A percentile compares a stretch with the other conserved stretches of the same genome.
phyloP scores from a whole-genome alignment of 1,140 invertebrate genomes.

The Lithobius niger region DNA sequence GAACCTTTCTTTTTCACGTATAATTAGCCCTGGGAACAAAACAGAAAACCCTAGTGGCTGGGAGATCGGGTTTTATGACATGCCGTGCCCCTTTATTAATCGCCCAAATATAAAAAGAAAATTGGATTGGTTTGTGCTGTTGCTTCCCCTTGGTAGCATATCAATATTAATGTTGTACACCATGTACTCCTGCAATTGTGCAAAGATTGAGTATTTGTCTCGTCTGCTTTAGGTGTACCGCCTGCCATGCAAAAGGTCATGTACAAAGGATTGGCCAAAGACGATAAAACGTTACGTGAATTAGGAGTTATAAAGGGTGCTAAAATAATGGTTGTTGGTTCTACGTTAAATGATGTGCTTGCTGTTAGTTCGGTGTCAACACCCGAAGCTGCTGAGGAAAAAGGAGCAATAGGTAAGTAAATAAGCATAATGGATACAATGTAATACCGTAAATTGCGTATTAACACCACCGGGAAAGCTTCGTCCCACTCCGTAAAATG shows the following conservation, averaged over 20 bases:
- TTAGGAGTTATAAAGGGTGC: conserved; percentile 66
- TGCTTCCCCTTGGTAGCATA: too few relatives aligned
- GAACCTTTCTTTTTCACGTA: too few relatives aligned
- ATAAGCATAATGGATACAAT: too few relatives aligned
- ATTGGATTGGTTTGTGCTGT: too few relatives aligned
- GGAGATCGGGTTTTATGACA: too few relatives aligned
- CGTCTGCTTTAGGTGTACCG: conserved; percentile 58
- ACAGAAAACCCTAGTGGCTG: too few relatives aligned
- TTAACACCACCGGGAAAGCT: too few relatives aligned
- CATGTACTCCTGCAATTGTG: background rate
- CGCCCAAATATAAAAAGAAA: too few relatives aligned
- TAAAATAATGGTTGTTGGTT: conserved; percentile 86
- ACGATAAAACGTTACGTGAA: conserved; percentile 63
- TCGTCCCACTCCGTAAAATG: too few relatives aligned
- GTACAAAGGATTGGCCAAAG: conserved; percentile 77
- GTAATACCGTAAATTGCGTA: too few relatives aligned
- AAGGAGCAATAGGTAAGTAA: conserved; percentile 31
- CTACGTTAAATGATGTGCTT: conserved; percentile 76
- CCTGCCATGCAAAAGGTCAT: conserved; percentile 79
- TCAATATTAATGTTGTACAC: background rate
- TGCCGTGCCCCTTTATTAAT: too few relatives aligned
- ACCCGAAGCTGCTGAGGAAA: conserved; percentile 36
- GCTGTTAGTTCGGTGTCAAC: conserved; percentile 52
- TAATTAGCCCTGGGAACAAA: too few relatives aligned
- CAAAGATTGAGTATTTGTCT: conserved; percentile 11